Base-by-base conservation (phyloP, 2,888 invertebrate genomes). In the Meganola albula region DNA sequence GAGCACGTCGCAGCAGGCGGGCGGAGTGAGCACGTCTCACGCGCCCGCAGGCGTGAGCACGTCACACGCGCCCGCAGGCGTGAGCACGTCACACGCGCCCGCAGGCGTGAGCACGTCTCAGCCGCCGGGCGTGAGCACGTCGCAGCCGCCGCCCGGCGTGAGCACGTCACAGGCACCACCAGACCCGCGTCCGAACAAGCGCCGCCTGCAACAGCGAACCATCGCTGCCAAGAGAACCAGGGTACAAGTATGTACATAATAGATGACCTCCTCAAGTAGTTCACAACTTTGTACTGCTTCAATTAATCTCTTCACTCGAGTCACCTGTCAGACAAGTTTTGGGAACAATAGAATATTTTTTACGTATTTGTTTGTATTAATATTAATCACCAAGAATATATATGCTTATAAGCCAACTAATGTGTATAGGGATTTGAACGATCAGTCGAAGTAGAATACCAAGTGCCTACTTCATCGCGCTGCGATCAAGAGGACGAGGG, bases 391-490 rank as follows among this genome's bases (percentile, higher is more conserved):
- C n/a, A n/a, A n/a, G n/a, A n/a, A n/a, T n/a, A n/a, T n/a, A n/a
- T n/a, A n/a, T n/a, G n/a, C n/a, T n/a, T n/a, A n/a, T n/a, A n/a
- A n/a, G n/a, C n/a, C n/a, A n/a, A n/a, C n/a, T 16, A 5, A 6
- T 20, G n/a, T 20, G 34, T 42, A 27, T 44, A 86, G 77, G 88
- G 89, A 29, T 89, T 91, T 49, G 88, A 89, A 35, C 87, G 90
- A 44, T 90, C 90, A 2, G 90, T 89, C 25, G 90, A 91, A 60
- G 92, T 92, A n/a, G 93, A 93, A 61, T 92, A 92, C 64, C 92
- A 95, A 80, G 94, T 95, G 36, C 94, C 95, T 4, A 95, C 95
- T 0, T 94, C 94, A 11, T 94, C 94, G 13, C 94, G 95, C 58
- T 89, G 94, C 37, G 95, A 95, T 65, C 94, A 94, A 63, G 93